These are phyloP conservation scores for Sinocyclocheilus grahami DNA, from an alignment of 2,113 vertebrate genomes.

Conservation along the genomic window DNA sequence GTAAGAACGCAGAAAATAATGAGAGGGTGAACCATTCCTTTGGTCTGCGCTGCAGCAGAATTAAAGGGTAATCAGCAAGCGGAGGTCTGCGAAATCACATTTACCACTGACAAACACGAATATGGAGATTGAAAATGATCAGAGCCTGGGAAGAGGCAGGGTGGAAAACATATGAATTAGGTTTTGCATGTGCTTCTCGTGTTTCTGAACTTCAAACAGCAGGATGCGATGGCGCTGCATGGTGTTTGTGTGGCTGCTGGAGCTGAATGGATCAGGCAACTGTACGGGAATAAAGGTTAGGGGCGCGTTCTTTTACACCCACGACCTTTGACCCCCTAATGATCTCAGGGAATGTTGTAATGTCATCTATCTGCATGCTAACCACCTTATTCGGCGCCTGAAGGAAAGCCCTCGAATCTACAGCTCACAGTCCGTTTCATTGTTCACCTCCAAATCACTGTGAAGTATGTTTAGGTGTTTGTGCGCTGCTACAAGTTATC, in stretches of 20 bases:
- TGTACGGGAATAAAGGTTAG: constrained; percentile 21
- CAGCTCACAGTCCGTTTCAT: background rate
- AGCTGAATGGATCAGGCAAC: constrained; percentile 17
- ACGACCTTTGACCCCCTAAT: constrained; percentile 82
- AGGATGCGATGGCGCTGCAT: background rate
- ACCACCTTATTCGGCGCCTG: background rate
- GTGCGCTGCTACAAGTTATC: background rate
- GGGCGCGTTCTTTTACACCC: constrained; percentile 7
- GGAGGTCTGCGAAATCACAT: constrained; percentile 56
- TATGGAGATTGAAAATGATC: constrained; percentile 50
- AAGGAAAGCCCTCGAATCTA: background rate
- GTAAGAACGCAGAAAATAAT: constrained; percentile 12
- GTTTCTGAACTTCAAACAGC: constrained; percentile 38
- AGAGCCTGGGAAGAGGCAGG: background rate
- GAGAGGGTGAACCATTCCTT: background rate
- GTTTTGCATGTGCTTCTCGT: constrained; percentile 34
- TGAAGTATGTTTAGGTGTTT: background rate
- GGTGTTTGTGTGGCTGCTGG: background rate
- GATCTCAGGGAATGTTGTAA: constrained; percentile 67
- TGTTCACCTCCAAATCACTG: background rate
- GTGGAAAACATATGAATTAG: constrained; percentile 34
- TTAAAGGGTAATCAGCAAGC: constrained; percentile 59
- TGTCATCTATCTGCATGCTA: constrained; percentile 67
- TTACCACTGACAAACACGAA: constrained; percentile 60
- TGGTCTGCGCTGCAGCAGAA: constrained; percentile 36